Base-by-base conservation (phyloP, 2,888 invertebrate genomes). In the Hedychridium roseum region DNA sequence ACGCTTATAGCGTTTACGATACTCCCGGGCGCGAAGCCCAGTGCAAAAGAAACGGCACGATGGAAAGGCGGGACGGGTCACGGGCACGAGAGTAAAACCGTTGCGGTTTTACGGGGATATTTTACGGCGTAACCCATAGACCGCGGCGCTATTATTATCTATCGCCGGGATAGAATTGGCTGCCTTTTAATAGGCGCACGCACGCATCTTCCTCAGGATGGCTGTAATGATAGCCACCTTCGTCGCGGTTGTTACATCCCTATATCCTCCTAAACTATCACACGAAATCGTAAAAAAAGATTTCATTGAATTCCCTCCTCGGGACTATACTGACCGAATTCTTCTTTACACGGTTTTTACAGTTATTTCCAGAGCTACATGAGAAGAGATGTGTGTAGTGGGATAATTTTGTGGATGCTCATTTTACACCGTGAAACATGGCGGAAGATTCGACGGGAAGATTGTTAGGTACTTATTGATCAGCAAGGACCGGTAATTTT, bases 101-200 rank as follows among this genome's bases (percentile, higher is more conserved):
- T 56, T 66, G 66, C 54, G 69, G 66, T 66, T 58, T 54, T 54
- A 46, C 35, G 43, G 26, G 34, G 55, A n/a, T n/a, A 46, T 47
- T 69, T 66, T 70, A 66, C 49, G 52, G 50, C 41, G 53, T 57
- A 55, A 47, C 44, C 53, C 53, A 51, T 49, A 43, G 43, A 53
- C 52, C 34, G 35, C 40, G 43, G 31, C 31, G 57, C 62, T 70
- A 57, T 63, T 67, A 62, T 69, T 61, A 62, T 62, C 61, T 65
- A 66, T 62, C 50, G 39, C 31, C 42, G 41, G 53, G 39, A 55
- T 53, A 55, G 49, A 55, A 68, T 57, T 54, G 56, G 50, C 52
- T 50, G 53, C 43, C 45, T 56, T 54, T 57, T 55, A 66, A 61
- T 60, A 57, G 52, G 37, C 32, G 37, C 12, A 39, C n/a, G 27